Evolutionary conservation across 2,797 vertebrate genomes (phyloP).

Genomic region (Erithacus rubecula): DNA sequence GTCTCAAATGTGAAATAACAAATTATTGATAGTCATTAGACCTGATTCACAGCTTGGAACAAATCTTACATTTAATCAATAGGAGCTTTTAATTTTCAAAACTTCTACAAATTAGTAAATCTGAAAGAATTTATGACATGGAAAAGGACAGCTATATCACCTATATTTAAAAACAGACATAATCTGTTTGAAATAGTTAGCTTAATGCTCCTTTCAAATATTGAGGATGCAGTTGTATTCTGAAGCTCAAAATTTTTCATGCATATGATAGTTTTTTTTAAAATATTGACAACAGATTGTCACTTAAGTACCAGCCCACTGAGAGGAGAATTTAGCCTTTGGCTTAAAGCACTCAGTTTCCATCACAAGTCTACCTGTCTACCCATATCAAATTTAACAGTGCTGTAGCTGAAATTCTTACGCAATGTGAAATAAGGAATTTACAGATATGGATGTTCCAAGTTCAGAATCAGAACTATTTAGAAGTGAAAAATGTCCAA

Average conservation of each 20-base stretch:
- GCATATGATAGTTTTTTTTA: not conserved
- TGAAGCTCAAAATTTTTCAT: not conserved
- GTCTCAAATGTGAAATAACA: conserved; percentile 17
- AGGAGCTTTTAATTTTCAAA: conserved; percentile 21
- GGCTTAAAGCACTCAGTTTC: not conserved
- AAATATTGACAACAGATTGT: not conserved
- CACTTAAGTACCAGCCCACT: not conserved
- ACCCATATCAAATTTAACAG: not conserved
- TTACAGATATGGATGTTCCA: not conserved
- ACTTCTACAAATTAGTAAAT: not conserved
- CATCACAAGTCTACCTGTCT: not conserved
- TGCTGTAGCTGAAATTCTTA: not conserved
- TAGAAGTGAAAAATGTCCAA: not conserved
- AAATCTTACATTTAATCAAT: conserved; percentile 28
- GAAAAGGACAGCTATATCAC: not conserved
- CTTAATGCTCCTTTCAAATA: not conserved
- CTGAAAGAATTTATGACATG: not conserved
- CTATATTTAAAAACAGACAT: not conserved
- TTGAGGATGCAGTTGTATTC: not conserved
- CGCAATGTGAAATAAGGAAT: not conserved
- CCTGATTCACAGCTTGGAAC: not conserved
- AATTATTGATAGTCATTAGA: not conserved
- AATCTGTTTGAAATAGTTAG: not conserved
- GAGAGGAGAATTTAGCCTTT: not conserved
- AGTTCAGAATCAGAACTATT: not conserved